A percentile compares a stretch with the other conserved stretches of the same genome.
phyloP scores from a whole-genome alignment of 2,888 invertebrate genomes.

The Brassicogethes aeneus region DNA sequence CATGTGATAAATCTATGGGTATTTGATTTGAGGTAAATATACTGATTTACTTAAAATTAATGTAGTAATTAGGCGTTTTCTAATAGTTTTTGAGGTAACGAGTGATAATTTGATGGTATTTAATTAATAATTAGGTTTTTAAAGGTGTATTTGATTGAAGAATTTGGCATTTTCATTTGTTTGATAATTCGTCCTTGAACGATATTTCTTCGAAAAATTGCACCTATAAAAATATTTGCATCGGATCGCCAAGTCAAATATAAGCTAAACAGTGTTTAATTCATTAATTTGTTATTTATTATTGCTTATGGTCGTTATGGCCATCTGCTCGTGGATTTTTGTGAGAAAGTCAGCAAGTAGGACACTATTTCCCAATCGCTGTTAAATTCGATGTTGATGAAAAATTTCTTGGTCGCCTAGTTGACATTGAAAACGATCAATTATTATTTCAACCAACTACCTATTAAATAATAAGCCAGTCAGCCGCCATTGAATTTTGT shows the following conservation, averaged over 20 bases:
- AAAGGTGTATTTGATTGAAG: slow-evolving; percentile 16
- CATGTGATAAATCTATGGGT: slow-evolving; percentile 40
- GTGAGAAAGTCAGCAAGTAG: slow-evolving; percentile 34
- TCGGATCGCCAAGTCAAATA: not conserved
- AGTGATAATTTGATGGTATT: too few relatives aligned
- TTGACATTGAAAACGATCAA: slow-evolving; percentile 34
- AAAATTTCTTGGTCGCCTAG: slow-evolving; percentile 22
- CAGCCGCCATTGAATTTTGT: slow-evolving; percentile 22
- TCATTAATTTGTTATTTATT: slow-evolving; percentile 1
- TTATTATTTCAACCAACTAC: slow-evolving; percentile 20
- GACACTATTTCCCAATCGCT: slow-evolving; percentile 32
- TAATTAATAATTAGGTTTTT: not conserved
- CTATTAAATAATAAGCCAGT: slow-evolving; percentile 21
- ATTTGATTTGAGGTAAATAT: slow-evolving; percentile 33
- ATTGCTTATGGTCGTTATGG: slow-evolving; percentile 10
- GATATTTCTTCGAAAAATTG: slow-evolving; percentile 26
- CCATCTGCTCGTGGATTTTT: slow-evolving; percentile 23
- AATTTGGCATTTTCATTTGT: slow-evolving; percentile 13
- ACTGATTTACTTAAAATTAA: not conserved
- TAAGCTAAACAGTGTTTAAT: not conserved
- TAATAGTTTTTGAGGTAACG: slow-evolving; percentile 17
- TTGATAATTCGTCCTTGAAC: slow-evolving; percentile 31
- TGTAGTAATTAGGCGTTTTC: slow-evolving; percentile 9
- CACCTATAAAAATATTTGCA: not conserved
- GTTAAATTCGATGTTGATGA: slow-evolving; percentile 20